phyloP scores from a whole-genome alignment of 2,113 vertebrate genomes.

The Hipposideros armiger region DNA sequence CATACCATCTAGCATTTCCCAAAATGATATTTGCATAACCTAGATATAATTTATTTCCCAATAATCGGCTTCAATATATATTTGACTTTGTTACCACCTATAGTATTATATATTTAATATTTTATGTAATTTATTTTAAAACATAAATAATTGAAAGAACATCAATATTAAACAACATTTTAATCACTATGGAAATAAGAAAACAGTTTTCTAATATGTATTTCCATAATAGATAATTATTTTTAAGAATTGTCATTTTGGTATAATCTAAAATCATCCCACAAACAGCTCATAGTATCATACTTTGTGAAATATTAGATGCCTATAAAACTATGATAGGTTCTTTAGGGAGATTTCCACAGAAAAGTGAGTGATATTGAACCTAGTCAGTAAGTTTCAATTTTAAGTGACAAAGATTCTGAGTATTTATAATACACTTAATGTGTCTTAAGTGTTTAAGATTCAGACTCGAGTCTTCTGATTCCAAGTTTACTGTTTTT shows the following conservation, averaged over 20 bases:
- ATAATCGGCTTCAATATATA: not conserved
- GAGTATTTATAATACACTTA: not conserved
- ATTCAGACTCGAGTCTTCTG: not conserved
- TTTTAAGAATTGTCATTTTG: not conserved
- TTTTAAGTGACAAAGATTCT: not conserved
- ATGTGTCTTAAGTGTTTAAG: not conserved
- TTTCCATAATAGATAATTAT: constrained; percentile 7
- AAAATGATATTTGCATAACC: not conserved
- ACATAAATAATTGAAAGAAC: not conserved
- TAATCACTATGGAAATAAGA: not conserved
- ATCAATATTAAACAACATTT: not conserved
- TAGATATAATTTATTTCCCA: not conserved
- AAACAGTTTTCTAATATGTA: not conserved
- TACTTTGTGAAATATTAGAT: not conserved
- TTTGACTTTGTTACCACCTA: not conserved
- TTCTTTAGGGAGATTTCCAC: not conserved
- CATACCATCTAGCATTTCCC: not conserved
- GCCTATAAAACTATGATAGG: not conserved
- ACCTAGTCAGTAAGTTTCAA: not conserved
- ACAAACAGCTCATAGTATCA: not conserved
- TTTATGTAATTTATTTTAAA: not conserved
- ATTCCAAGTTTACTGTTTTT: not conserved
- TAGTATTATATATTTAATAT: constrained; percentile 2
- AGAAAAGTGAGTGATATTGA: not conserved
- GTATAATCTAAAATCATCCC: not conserved